These are phyloP conservation scores for Xenopus tropicalis DNA, from an alignment of 2,113 vertebrate genomes.

Conservation along the genomic window UCB_Xtro_10.0 CM004450.2:82642501-82643000, in stretches of 20 bases:
- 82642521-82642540: conserved; percentile 11
- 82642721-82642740: not conserved
- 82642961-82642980: too few species aligned
- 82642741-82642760: not conserved
- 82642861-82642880: not conserved
- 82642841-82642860: not conserved
- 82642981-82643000: too few species aligned
- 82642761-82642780: not conserved
- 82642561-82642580: conserved; percentile 16
- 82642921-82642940: not conserved
- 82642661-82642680: not conserved
- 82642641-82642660: conserved; percentile 40
- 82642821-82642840: not conserved
- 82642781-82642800: not conserved
- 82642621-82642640: conserved; percentile 25
- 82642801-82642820: not conserved
- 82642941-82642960: too few species aligned
- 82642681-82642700: not conserved
- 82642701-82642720: not conserved
- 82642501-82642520: not conserved
- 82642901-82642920: not conserved
- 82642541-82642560: not conserved
- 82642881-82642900: not conserved
- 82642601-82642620: conserved; percentile 34
- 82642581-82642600: conserved; percentile 13